Conservation (phyloP, 2,797 vertebrate species). For the Meda fulgida region DNA sequence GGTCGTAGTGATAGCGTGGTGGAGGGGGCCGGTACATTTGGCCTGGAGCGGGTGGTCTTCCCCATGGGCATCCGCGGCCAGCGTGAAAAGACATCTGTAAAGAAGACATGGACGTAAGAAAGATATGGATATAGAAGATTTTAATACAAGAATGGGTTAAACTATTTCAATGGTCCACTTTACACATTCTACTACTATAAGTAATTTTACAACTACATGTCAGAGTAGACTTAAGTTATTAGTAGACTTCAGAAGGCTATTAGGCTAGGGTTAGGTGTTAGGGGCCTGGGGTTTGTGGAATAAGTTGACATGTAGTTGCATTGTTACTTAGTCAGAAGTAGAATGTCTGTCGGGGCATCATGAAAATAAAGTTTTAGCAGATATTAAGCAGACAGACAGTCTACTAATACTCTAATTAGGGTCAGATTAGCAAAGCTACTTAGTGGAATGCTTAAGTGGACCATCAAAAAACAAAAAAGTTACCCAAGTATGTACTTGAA, state of each 20-base stretch:
- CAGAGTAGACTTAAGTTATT: not conserved
- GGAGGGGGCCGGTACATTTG: conserved; percentile 82
- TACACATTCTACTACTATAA: not conserved
- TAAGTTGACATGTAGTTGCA: not conserved
- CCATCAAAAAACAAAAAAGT: not conserved
- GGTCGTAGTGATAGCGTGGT: conserved; percentile 86
- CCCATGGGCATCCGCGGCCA: conserved; percentile 84
- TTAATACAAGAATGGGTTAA: not conserved
- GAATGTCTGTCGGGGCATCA: not conserved
- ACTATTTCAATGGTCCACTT: not conserved
- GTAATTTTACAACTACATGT: not conserved
- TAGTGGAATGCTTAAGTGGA: not conserved
- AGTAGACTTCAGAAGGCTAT: not conserved
- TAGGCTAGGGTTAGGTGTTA: not conserved
- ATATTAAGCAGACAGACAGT: not conserved
- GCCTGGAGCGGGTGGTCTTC: conserved; percentile 81
- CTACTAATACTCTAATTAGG: not conserved
- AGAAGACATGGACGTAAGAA: not conserved
- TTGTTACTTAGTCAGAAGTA: not conserved
- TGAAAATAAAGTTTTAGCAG: not conserved
- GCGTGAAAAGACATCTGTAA: conserved; percentile 89
- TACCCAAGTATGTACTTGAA: not conserved
- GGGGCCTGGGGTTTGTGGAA: not conserved
- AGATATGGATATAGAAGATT: not conserved
- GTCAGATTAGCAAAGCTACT: not conserved